phyloP scores from a whole-genome alignment of 2,888 invertebrate genomes.

The Drosophila peninsularis region DNA sequence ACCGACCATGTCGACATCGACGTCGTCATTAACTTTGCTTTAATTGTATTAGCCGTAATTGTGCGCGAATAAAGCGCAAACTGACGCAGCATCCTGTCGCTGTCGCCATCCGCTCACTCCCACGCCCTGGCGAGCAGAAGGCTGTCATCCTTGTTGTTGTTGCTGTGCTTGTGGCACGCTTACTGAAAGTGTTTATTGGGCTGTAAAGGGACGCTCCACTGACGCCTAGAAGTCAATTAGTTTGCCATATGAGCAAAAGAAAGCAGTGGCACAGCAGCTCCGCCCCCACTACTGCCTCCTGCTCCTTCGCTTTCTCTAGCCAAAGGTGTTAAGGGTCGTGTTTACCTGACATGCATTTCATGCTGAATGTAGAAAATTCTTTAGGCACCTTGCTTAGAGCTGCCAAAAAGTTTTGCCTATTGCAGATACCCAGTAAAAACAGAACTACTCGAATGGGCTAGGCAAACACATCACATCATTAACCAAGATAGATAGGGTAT shows the following conservation, averaged over 20 bases:
- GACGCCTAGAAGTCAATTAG: slow-evolving; percentile 72
- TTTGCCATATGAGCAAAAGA: slow-evolving; percentile 49
- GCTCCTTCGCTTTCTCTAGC: background rate
- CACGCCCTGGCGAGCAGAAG: slow-evolving; percentile 23
- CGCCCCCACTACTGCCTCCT: too few relatives aligned
- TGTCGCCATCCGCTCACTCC: slow-evolving; percentile 1
- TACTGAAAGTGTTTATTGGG: slow-evolving; percentile 73
- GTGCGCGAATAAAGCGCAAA: slow-evolving; percentile 70
- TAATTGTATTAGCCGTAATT: slow-evolving; percentile 77
- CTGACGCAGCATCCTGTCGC: slow-evolving; percentile 29
- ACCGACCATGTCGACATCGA: slow-evolving; percentile 33
- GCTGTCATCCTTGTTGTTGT: slow-evolving; percentile 22
- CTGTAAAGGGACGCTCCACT: slow-evolving; percentile 65
- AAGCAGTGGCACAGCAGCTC: background rate
- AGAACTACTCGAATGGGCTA: too few relatives aligned
- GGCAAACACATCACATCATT: too few relatives aligned
- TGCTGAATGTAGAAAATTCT: slow-evolving; percentile 15
- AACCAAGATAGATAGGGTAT: background rate
- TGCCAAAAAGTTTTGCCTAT: slow-evolving; percentile 5
- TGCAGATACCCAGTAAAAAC: slow-evolving; percentile 8
- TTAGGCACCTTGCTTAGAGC: slow-evolving; percentile 5
- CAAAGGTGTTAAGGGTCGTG: slow-evolving; percentile 11
- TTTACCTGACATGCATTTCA: slow-evolving; percentile 26
- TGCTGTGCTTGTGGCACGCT: slow-evolving; percentile 31
- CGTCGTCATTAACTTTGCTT: slow-evolving; percentile 66